Evolutionary conservation across 1,140 invertebrate species (phyloP).

Genomic region (Frieseomelitta varia): DNA sequence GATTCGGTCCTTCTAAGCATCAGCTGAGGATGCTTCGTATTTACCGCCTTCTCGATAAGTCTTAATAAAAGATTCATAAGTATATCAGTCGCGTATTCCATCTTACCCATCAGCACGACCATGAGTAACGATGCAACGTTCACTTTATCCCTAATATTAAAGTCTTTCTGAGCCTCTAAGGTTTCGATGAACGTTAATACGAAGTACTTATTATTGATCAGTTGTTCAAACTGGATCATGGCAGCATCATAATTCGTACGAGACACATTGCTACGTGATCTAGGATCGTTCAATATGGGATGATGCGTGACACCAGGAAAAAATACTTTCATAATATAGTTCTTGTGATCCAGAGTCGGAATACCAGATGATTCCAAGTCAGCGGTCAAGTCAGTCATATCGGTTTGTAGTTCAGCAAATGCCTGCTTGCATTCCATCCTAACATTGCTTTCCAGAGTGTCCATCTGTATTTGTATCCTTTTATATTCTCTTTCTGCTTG

Average conservation of each 20-base stretch:
- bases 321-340: conserved; percentile 99
- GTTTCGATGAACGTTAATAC: conserved; percentile 96
- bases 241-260: conserved; percentile 95
- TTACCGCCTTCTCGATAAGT: conserved; percentile 95
- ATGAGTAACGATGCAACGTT: conserved; percentile 96
- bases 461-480: conserved; percentile 99
- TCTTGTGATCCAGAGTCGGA: conserved; percentile 96
- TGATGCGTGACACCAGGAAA: conserved; percentile 97
- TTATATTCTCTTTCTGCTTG: conserved; percentile 98
- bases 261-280: conserved; percentile 88
- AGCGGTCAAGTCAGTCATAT: conserved; percentile 98
- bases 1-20: conserved; percentile 97
- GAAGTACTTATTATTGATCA: conserved; percentile 96
- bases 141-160: conserved; percentile 96
- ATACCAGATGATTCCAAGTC: conserved; percentile 98
- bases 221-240: conserved; percentile 96
- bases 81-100: conserved; percentile 98
- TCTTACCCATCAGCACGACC: conserved; percentile 96
- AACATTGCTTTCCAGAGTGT: conserved; percentile 99
- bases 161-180: conserved; percentile 94
- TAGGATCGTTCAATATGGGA: conserved; percentile 93
- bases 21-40: conserved; percentile 94
- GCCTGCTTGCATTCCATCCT: conserved; percentile 99
- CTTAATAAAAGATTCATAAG: conserved; percentile 92
- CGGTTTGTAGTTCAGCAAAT: conserved; percentile 99